Base-by-base conservation (phyloP, 2,113 vertebrate genomes). In the Columbina picui region DNA sequence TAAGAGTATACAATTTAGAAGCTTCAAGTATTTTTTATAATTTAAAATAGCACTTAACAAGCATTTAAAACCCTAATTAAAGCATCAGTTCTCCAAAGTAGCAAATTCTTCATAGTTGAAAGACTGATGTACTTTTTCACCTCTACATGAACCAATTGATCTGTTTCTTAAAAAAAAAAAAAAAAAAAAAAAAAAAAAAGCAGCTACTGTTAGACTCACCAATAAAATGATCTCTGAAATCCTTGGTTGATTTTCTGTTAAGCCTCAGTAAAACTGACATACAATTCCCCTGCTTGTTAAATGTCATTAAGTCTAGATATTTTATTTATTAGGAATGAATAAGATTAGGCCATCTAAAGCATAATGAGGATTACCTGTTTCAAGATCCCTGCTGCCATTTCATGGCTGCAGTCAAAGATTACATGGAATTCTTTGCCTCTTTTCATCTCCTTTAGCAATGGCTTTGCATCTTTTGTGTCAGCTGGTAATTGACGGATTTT, bases 371-470 rank as follows among this genome's bases (percentile, higher is more conserved):
- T 98, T 98, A 99, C 99, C 99, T 99, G 99, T 96, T 99, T 99
- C 82, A 99, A 98, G 97, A 99, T 99, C 68, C 99, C 99, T 67
- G 99, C 99, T 94, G 99, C 99, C 99, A 99, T 99, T 96, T 99
- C 99, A 87, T 99, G 99, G 89, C 99, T 99, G 84, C 99, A 99
- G 97, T 99, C 99, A 92, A 99, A 99, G 95, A 99, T 99, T 73
- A 99, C 99, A 67, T 99, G 99, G 96, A 99, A 99, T 95, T 99
- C 99, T 94, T 99, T 99, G 60, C 99, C 99, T 95, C 99, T 98
- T 98, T 99, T 99, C 99, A 99, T 99, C 97, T 99, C 99, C 94
- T 99, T 99, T 75, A 99, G 97, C 90, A 99, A 98, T 10, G 99
- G 99, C 94, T 99, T 99, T 96, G 99, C 99, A 97, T 99, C 99